Percentiles rank a stretch among this genome's conserved stretches.
Conservation (phyloP, 2,797 vertebrate genomes). For the Diglossa cyanea region DNA sequence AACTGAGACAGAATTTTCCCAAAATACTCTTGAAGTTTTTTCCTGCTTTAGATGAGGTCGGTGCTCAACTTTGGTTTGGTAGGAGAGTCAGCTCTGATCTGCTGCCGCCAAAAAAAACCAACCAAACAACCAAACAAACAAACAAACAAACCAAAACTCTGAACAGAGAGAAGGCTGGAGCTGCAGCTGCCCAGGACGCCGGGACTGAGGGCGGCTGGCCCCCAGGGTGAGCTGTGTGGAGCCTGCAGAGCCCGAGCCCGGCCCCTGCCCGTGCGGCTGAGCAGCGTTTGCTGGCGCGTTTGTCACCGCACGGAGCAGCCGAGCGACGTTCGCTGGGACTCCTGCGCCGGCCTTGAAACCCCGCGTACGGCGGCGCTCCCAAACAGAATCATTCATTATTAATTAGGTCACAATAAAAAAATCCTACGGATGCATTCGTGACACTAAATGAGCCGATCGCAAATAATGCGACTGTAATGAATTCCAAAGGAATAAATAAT, state of each 20-base stretch:
- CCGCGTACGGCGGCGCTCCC: fast-evolving
- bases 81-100: neutral
- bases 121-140: neutral
- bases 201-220: neutral
- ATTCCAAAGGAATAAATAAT: conserved; percentile 49
- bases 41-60: neutral
- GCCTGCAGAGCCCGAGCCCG: neutral
- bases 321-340: fast-evolving
- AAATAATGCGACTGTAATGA: conserved; percentile 25
- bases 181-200: neutral
- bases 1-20: neutral
- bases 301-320: neutral
- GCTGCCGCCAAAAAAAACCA: neutral
- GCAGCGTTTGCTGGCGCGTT: fast-evolving
- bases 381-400: neutral
- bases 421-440: neutral
- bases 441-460: neutral
- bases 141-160: neutral
- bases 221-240: fast-evolving
- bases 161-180: neutral
- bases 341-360: neutral
- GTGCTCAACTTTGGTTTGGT: neutral
- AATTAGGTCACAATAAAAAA: conserved; percentile 9
- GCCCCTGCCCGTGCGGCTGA: fast-evolving
- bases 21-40: neutral